Conservation (phyloP, 2,888 invertebrate species). For the Onthophagus sagittarius region DNA sequence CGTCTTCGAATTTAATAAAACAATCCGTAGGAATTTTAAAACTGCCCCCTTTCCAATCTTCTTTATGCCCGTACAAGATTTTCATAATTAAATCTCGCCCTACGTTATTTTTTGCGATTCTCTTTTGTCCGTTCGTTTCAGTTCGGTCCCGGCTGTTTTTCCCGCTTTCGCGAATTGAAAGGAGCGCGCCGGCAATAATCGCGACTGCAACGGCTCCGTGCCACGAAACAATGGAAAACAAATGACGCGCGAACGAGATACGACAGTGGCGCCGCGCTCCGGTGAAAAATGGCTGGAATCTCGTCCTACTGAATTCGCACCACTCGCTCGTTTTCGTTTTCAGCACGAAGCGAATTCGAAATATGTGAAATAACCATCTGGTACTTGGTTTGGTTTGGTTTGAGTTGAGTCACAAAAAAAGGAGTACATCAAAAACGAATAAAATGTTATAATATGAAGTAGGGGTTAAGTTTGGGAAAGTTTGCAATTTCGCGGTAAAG, state of each 20-base stretch:
- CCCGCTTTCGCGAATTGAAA: neutral
- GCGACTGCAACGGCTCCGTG: conserved; percentile 10
- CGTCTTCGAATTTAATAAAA: neutral
- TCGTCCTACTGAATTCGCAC: conserved; percentile 15
- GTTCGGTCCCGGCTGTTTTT: neutral
- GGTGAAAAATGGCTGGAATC: conserved; percentile 14
- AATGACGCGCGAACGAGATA: conserved; percentile 17
- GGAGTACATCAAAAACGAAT: neutral
- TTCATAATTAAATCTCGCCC: neutral
- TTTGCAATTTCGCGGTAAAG: neutral
- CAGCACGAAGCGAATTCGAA: neutral
- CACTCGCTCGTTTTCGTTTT: neutral
- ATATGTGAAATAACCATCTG: neutral
- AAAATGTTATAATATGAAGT: no score
- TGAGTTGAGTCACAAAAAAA: no score
- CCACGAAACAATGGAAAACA: conserved; percentile 16
- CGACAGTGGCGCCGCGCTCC: conserved; percentile 14
- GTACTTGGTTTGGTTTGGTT: no score
- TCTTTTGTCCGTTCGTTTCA: neutral
- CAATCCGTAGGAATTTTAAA: neutral
- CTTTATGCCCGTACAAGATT: neutral
- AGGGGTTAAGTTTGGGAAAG: neutral
- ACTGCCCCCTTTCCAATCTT: neutral
- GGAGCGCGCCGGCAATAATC: neutral
- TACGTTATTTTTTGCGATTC: neutral